Conservation (phyloP, 2,797 vertebrate genomes). For the Prionace glauca region DNA sequence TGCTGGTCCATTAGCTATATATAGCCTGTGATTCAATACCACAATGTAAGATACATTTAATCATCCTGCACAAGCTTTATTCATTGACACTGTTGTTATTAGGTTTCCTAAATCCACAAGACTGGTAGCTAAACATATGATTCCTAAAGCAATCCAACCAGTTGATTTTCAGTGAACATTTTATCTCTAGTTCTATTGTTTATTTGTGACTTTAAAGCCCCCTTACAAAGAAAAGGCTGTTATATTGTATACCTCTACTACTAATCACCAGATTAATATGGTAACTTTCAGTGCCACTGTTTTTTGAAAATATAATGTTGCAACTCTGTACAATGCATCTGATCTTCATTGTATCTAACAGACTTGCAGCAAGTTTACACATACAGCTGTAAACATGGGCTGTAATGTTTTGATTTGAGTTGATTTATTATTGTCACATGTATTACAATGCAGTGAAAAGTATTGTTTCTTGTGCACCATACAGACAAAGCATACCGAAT, state of each 20-base stretch:
- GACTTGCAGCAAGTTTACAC: not conserved
- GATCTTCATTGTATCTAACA: not conserved
- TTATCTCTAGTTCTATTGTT: not conserved
- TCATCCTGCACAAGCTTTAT: not conserved
- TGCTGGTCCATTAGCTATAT: too few species aligned
- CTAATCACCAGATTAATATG: not conserved
- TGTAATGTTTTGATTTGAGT: too few species aligned
- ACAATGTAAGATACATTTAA: not conserved
- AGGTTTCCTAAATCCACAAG: not conserved
- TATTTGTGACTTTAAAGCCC: not conserved
- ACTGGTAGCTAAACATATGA: not conserved
- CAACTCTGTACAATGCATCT: not conserved
- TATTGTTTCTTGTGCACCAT: too few species aligned
- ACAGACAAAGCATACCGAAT: too few species aligned
- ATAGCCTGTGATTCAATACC: not conserved
- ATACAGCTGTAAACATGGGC: not conserved
- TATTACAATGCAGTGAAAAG: too few species aligned
- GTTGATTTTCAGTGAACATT: not conserved
- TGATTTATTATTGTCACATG: too few species aligned
- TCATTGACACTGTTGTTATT: not conserved
- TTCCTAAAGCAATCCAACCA: not conserved
- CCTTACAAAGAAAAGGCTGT: not conserved
- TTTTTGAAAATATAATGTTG: not conserved
- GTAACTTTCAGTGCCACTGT: not conserved
- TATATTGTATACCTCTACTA: not conserved